Evolutionary conservation across 2,113 vertebrate species (phyloP).

Genomic region (Notothenia coriiceps): DNA sequence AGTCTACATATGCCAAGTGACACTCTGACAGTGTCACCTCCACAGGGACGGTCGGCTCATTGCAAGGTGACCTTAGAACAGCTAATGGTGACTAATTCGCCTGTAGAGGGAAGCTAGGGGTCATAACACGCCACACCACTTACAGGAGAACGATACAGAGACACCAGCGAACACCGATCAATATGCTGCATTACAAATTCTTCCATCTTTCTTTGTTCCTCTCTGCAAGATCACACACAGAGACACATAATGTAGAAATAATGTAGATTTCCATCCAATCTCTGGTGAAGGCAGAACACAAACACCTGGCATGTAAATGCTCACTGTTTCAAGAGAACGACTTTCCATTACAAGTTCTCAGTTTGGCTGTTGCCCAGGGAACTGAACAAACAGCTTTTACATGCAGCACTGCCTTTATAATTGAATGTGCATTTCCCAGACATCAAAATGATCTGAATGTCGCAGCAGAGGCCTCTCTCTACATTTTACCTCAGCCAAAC

Average conservation of each 20-base stretch:
- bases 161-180: slow-evolving; percentile 59
- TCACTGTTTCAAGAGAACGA: slow-evolving; percentile 80
- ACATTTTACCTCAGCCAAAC: slow-evolving; percentile 69
- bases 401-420: slow-evolving; percentile 79
- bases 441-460: slow-evolving; percentile 75
- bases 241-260: slow-evolving; percentile 71
- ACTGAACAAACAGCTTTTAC: slow-evolving; percentile 75
- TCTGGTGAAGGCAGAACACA: slow-evolving; percentile 60
- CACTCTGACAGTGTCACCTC: slow-evolving; percentile 70
- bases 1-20: slow-evolving; percentile 76
- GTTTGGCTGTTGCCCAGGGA: slow-evolving; percentile 74
- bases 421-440: slow-evolving; percentile 79
- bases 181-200: slow-evolving; percentile 71
- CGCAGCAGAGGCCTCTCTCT: slow-evolving; percentile 61
- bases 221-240: slow-evolving; percentile 41
- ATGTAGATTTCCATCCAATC: slow-evolving; percentile 72
- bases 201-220: slow-evolving; percentile 70
- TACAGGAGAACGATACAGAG: slow-evolving; percentile 62
- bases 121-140: slow-evolving; percentile 68
- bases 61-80: slow-evolving; percentile 83
- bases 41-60: slow-evolving; percentile 55
- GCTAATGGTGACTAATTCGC: slow-evolving; percentile 79
- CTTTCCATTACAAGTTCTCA: slow-evolving; percentile 83
- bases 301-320: slow-evolving; percentile 78
- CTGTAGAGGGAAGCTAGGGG: slow-evolving; percentile 68